phyloP scores from a whole-genome alignment of 2,888 invertebrate species.

The Andrena haemorrhoa region DNA sequence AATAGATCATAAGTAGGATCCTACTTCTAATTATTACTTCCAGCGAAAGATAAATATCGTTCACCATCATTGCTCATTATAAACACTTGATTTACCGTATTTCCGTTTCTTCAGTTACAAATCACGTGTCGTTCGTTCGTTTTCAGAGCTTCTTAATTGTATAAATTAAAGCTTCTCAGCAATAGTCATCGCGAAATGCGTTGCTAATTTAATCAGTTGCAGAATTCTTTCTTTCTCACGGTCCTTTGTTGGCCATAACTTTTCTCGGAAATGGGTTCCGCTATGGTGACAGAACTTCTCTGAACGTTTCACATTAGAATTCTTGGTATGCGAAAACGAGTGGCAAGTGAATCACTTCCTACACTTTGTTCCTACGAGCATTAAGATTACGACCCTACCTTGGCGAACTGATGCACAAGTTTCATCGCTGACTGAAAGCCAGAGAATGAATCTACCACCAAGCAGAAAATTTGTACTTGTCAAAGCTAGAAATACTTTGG shows the following conservation, averaged over 20 bases:
- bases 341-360: constrained; percentile 54
- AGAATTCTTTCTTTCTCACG: constrained; percentile 37
- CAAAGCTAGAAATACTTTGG: too few species aligned
- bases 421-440: neutral
- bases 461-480: too few species aligned
- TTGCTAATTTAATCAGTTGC: constrained; percentile 10
- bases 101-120: neutral
- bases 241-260: constrained; percentile 11
- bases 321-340: constrained; percentile 54
- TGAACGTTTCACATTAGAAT: constrained; percentile 46
- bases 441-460: neutral
- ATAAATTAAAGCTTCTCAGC: constrained; percentile 8
- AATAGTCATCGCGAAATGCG: neutral
- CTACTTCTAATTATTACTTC: neutral
- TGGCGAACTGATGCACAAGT: neutral
- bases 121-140: neutral
- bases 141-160: neutral
- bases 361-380: constrained; percentile 6
- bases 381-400: neutral
- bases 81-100: neutral
- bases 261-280: constrained; percentile 42
- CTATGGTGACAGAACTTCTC: constrained; percentile 35
- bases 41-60: neutral
- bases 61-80: neutral
- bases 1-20: too few species aligned